Base-by-base conservation (phyloP, 2,888 invertebrate genomes). In the Xestia xanthographa region DNA sequence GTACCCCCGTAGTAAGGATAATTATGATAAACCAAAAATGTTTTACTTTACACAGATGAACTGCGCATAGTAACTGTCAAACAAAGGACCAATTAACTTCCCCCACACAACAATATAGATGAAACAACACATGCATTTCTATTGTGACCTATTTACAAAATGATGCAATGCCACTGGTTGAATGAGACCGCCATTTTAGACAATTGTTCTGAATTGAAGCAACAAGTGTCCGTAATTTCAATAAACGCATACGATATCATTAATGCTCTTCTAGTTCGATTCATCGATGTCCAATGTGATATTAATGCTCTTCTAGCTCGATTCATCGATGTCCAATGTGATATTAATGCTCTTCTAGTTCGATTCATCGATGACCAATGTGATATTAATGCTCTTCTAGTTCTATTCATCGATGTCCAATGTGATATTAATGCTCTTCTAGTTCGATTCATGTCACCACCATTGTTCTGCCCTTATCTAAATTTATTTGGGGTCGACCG, bases 141-240 rank as follows among this genome's bases (percentile, higher is more conserved):
- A 80, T 80, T 66, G 70, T 56, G 75, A 76, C 82, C 73, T 17
- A 82, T 77, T 71, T 73, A 71, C 60, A 43, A 63, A 58, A 71
- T 65, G 45, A 79, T 77, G 79, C 79, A 77, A 12, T 14, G 34
- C 58, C 66, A 48, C 68, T 82, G 66, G 73, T 85, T 77, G 70
- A 58, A 71, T 69, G 66, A 56, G 53, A n/a, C 38, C 38, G 69
- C 56, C 67, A 70, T 58, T 66, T 56, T 58, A 26, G 65, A 66
- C 80, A 77, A 84, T 83, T 72, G 81, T 80, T 60, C 41, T 53
- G 62, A 77, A 79, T 82, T 82, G 56, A 66, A 38, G 67, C 66
- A 34, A 29, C 65, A 78, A 82, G 56, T 68, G 80, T 43, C 26
- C 22, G 26, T 79, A 34, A 56, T 73, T 66, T 73, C 41, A 69